Evolutionary conservation across 2,888 invertebrate genomes (phyloP), one percentile per base, ranked within the genome.

Genomic region (Amphimallon solstitiale): DNA sequence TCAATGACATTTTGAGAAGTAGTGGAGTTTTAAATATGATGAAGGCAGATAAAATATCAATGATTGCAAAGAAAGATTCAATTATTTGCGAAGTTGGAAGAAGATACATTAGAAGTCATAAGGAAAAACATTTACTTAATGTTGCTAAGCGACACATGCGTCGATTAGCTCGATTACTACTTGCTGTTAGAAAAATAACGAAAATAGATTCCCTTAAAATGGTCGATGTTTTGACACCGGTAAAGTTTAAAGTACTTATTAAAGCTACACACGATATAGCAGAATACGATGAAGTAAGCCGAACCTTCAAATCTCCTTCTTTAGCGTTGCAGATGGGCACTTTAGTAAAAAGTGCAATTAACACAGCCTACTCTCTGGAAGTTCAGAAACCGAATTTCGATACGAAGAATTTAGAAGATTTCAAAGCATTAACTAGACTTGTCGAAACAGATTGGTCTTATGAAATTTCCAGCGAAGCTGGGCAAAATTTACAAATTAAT

Each of bases 21-120:
- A 63, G 54, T 60, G 72, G 70, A n/a, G 9, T 70, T 12, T 54
- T 71, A 14, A 63, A 35, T 23, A 56, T 59, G 38, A 46, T 72
- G 54, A 38, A 35, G 51, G 69, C 70, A 2, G 66, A 66, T 40
- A 68, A 73, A 15, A 43, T 71, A 7, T 68, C 70, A 3, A 17
- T 72, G 45, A 64, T 66, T 6, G 70, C 69, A 0, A 73, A 70
- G 65, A 65, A 56, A 54, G 72, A 72, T 49, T 4, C 40, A 54
- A 66, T 70, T 7, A 72, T 73, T 46, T 71, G 70, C 52, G 71
- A 72, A 65, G 70, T 72, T 40, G 72, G 37, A 9, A 12, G 66
- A 17, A 21, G 60, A 23, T 66, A 66, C 14, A 54, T 67, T 2
- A 23, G 23, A 23, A 4, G 23, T 23, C 23, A 23, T 23, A 23